Evolutionary conservation across 2,888 invertebrate species (phyloP).

Genomic region (Drosophila prostipennis): DNA sequence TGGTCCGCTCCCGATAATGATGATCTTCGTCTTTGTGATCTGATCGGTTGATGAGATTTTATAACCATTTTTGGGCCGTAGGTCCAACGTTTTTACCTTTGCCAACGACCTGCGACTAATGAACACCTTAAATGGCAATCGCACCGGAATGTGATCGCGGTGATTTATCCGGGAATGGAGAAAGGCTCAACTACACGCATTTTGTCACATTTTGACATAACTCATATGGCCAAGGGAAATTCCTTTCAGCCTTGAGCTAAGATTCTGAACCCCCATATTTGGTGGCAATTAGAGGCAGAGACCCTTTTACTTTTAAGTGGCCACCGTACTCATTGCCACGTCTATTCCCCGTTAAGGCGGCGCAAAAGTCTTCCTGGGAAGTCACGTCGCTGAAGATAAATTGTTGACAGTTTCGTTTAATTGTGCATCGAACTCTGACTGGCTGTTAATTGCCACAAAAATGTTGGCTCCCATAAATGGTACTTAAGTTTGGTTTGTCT

Average conservation of each 20-base stretch:
- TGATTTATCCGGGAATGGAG: conserved; percentile 52
- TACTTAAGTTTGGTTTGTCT: conserved; percentile 24
- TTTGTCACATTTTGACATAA: conserved; percentile 80
- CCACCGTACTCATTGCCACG: conserved; percentile 27
- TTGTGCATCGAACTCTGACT: conserved; percentile 51
- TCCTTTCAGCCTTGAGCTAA: conserved; percentile 42
- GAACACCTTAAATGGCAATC: conserved; percentile 74
- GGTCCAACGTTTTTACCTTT: conserved; percentile 44
- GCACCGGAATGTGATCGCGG: conserved; percentile 36
- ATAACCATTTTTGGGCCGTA: conserved; percentile 77
- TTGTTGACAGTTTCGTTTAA: conserved; percentile 80
- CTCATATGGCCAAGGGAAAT: conserved; percentile 57
- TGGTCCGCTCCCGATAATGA: conserved; percentile 29
- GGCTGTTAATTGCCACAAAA: conserved; percentile 75
- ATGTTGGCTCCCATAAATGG: conserved; percentile 60
- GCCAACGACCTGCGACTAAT: conserved; percentile 58
- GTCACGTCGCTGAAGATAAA: conserved; percentile 74
- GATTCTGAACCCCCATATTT: conserved; percentile 67
- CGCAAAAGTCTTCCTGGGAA: conserved; percentile 77
- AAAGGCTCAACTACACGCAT: conserved; percentile 67
- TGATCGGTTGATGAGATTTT: conserved; percentile 80
- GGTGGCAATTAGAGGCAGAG: conserved; percentile 78
- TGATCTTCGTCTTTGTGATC: conserved; percentile 56
- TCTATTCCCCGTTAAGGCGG: conserved; percentile 79
- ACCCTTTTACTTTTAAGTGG: conserved; percentile 67